These are phyloP conservation scores for Brachionus plicatilis DNA, from an alignment of 1,140 invertebrate genomes.

Conservation along the genomic window DNA sequence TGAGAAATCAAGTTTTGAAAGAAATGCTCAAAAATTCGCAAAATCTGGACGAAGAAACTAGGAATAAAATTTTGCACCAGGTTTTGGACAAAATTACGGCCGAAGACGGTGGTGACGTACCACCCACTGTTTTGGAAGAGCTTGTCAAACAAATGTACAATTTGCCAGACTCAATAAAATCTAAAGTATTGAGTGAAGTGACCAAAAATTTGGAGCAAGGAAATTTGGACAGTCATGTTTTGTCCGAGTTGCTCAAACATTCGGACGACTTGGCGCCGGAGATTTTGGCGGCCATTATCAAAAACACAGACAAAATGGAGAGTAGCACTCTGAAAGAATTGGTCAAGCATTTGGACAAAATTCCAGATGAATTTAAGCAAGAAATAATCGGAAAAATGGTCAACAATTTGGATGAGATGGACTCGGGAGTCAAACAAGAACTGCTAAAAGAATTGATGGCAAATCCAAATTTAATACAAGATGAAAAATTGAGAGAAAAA, in stretches of 20 bases:
- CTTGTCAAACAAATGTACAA: constrained; percentile 37
- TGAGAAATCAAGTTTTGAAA: constrained; percentile 17
- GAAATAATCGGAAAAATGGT: constrained; percentile 3
- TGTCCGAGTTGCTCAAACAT: constrained; percentile 6
- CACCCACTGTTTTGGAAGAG: constrained; percentile 2
- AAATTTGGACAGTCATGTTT: constrained; percentile 27
- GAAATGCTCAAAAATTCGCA: constrained; percentile 32
- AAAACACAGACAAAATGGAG: constrained; percentile 29
- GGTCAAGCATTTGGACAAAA: constrained; percentile 24
- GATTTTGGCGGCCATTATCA: neutral
- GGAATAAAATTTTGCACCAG: constrained; percentile 30
- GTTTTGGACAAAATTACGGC: constrained; percentile 8
- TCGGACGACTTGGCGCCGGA: neutral
- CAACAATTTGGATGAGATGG: constrained; percentile 13
- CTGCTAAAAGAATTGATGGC: neutral
- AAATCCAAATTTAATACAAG: neutral
- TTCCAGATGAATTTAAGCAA: constrained; percentile 16
- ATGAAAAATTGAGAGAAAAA: constrained; percentile 15
- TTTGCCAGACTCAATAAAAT: constrained; percentile 7
- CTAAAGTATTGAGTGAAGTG: constrained; percentile 13
- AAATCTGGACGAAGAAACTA: constrained; percentile 26
- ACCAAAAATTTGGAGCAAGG: constrained; percentile 8
- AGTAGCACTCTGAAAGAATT: neutral
- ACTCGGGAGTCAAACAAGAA: constrained; percentile 26
- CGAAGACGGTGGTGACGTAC: neutral